Evolutionary conservation across 2,888 invertebrate genomes (phyloP).

Genomic region (Pherbina coryleti): DNA sequence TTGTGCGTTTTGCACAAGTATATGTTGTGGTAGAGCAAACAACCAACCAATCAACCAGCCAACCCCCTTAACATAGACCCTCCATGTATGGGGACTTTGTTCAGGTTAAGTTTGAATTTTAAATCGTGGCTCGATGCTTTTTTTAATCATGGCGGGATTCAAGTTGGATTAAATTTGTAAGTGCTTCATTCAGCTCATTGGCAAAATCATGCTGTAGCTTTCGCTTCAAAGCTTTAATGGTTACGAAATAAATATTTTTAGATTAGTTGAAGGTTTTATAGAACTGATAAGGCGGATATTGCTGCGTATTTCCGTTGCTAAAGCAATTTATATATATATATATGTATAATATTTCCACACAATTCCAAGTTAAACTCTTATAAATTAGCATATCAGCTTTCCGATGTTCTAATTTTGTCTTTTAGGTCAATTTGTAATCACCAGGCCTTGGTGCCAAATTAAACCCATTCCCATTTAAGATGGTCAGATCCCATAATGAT

Average conservation of each 20-base stretch:
- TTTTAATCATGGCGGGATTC: not conserved
- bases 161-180: not conserved
- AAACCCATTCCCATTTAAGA: too few relatives aligned
- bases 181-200: not conserved
- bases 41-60: not conserved
- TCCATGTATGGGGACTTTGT: too few relatives aligned
- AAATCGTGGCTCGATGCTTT: not conserved
- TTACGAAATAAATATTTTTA: constrained; percentile 52
- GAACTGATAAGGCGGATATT: constrained; percentile 62
- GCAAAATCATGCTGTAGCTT: constrained; percentile 3
- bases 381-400: constrained; percentile 36
- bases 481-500: too few relatives aligned
- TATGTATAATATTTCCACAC: constrained; percentile 4
- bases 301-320: constrained; percentile 64
- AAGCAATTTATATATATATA: not conserved
- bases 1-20: constrained; percentile 42
- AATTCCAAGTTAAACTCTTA: constrained; percentile 25
- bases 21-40: not conserved
- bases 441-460: constrained; percentile 39
- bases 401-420: constrained; percentile 39
- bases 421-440: constrained; percentile 60
- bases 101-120: too few relatives aligned
- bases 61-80: too few relatives aligned
- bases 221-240: constrained; percentile 12
- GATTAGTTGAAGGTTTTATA: constrained; percentile 65